Base-by-base conservation (phyloP, 1,140 invertebrate genomes). In the Ips nitidus region DNA sequence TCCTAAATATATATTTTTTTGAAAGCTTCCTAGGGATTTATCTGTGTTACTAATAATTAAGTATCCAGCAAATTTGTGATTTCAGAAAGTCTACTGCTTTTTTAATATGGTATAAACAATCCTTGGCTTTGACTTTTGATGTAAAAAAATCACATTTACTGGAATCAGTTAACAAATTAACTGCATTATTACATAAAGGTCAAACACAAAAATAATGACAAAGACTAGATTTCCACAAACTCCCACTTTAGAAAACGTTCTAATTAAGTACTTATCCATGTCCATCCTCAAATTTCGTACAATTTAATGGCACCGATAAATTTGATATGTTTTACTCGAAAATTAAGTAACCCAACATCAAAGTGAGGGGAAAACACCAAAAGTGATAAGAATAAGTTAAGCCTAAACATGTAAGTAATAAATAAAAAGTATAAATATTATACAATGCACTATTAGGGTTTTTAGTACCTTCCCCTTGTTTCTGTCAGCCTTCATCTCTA, bases 401-500 rank as follows among this genome's bases (percentile, higher is more conserved):
- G 38, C 41, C 41, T 58, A 66, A 53, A 66, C 55, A 64, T 64
- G 63, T 39, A 22, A 22, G 22, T 22, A 64, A 70, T 55, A 59
- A 67, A 55, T 65, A 36, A 69, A 68, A 72, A 74, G 77, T 77
- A 78, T 77, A 78, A 77, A 78, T 76, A 78, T 78, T 78, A 78
- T 78, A 78, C 76, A 76, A 58, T 65, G 41, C 6, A 59, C 8
- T 2, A 22, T 22, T 4, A 37, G 41, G 50, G 50, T 57, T 71
- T 73, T 71, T 43, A 55, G 62, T 64, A 58, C 56, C 62, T 66
- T 66, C 69, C 63, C 58, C 57, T 61, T 61, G 60, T 73, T 62
- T 70, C 69, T 70, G 73, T 79, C 76, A 79, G 76, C 76, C 77
- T 78, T 78, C 73, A 69, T 77, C 76, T 77, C 75, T 77, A 76